Conservation (phyloP, 1,140 invertebrate species). For the Trypoxylus dichotomus region DNA sequence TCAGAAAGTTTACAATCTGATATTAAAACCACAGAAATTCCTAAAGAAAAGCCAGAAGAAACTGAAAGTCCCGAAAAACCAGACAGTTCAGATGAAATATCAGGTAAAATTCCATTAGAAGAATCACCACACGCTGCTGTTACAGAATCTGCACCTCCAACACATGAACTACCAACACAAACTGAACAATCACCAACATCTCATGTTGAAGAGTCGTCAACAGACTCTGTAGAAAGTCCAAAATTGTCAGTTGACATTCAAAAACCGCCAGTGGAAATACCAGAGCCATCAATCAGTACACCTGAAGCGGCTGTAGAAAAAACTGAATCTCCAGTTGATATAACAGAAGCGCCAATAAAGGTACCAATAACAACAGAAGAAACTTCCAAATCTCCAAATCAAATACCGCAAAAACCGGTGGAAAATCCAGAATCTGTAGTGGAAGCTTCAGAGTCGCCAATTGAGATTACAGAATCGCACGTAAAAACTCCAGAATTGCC, state of each 20-base stretch:
- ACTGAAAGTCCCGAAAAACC: background rate
- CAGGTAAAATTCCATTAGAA: background rate
- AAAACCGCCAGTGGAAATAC: background rate
- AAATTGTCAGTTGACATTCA: background rate
- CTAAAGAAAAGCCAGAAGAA: conserved; percentile 25
- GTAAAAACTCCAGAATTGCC: too few relatives aligned
- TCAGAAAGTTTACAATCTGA: background rate
- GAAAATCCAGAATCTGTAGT: conserved; percentile 32
- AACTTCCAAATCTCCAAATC: conserved; percentile 29
- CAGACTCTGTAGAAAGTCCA: background rate
- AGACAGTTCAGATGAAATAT: background rate
- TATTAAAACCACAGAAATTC: background rate
- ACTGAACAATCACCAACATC: background rate
- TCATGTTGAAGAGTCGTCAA: background rate
- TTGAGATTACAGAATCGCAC: background rate
- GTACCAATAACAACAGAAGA: conserved; percentile 29
- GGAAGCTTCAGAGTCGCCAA: conserved; percentile 27
- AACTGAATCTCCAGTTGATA: too few relatives aligned
- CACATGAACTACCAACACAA: background rate
- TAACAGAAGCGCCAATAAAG: conserved; percentile 35
- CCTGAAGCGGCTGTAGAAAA: too few relatives aligned
- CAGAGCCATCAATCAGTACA: background rate
- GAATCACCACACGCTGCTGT: conserved; percentile 21
- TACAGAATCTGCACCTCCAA: background rate
- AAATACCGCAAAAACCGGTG: conserved; percentile 32